A percentile compares a stretch with the other conserved stretches of the same genome.
phyloP scores from a whole-genome alignment of 2,888 invertebrate species.

The Ganaspis brasiliensis region DNA sequence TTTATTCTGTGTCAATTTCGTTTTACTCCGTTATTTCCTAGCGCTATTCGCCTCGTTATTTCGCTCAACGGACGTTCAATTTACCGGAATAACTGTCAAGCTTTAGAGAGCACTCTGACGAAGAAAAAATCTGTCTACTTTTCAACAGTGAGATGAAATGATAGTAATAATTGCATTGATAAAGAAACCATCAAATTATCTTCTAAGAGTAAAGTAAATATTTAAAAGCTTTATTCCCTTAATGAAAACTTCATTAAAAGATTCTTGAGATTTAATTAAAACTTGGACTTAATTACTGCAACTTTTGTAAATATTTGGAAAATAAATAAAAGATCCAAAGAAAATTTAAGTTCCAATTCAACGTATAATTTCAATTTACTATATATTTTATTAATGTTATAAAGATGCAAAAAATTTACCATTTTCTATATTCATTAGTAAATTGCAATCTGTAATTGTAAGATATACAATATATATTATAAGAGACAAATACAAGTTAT shows the following conservation, averaged over 20 bases:
- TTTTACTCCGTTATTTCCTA: background rate
- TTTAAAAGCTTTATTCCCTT: background rate
- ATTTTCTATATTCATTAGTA: too few relatives aligned
- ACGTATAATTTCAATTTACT: too few relatives aligned
- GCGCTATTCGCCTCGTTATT: constrained; percentile 5
- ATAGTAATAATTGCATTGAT: background rate
- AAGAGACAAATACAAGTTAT: too few relatives aligned
- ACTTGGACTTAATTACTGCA: background rate
- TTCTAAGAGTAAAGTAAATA: background rate
- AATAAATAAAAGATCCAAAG: too few relatives aligned
- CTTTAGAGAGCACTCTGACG: constrained; percentile 2
- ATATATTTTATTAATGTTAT: too few relatives aligned
- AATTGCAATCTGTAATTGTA: too few relatives aligned
- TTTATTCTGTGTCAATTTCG: constrained; percentile 4
- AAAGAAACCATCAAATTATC: background rate
- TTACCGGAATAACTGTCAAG: background rate
- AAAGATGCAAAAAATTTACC: too few relatives aligned
- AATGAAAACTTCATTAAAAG: background rate
- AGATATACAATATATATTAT: too few relatives aligned
- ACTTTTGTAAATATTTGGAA: too few relatives aligned
- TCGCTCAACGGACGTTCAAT: constrained; percentile 15
- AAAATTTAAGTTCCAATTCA: too few relatives aligned
- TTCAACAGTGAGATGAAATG: background rate
- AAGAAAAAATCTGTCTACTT: background rate
- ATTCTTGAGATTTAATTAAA: background rate